A percentile compares a stretch with the other conserved stretches of the same genome.
These are phyloP conservation scores for Synergus laeviventris DNA, from an alignment of 2,888 invertebrate genomes.

Conservation along the genomic window DNA sequence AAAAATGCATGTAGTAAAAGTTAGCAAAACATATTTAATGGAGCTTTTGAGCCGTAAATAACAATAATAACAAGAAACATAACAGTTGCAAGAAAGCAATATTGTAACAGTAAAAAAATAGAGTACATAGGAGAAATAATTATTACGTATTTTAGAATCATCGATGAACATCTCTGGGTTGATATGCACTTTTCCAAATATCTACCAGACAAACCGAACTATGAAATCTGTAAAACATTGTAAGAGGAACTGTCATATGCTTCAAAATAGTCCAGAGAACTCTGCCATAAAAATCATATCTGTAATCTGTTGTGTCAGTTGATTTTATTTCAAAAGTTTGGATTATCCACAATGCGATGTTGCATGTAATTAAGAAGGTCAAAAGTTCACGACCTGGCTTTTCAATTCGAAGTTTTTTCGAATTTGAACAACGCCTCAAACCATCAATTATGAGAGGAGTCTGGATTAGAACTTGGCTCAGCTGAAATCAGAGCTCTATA, in stretches of 20 bases:
- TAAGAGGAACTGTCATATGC: background rate
- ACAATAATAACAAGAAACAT: background rate
- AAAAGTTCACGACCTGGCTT: constrained; percentile 5
- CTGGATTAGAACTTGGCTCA: background rate
- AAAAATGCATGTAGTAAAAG: background rate
- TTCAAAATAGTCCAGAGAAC: constrained; percentile 1
- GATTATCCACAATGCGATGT: background rate
- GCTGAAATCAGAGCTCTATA: background rate
- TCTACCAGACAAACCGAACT: background rate
- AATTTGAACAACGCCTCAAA: background rate
- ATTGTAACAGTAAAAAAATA: background rate
- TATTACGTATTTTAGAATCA: background rate
- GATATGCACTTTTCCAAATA: background rate
- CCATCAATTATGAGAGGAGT: background rate
- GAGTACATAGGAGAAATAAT: background rate
- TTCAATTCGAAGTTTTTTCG: background rate
- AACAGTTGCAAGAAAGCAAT: background rate
- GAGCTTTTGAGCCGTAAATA: background rate
- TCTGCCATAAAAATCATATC: background rate
- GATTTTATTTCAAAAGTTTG: background rate
- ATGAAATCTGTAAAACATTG: background rate
- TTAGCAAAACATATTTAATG: background rate
- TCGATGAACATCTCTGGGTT: background rate
- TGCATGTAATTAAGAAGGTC: background rate
- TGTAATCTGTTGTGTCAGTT: background rate